phyloP scores from a whole-genome alignment of 2,888 invertebrate species.

The Germaria angustata region DNA sequence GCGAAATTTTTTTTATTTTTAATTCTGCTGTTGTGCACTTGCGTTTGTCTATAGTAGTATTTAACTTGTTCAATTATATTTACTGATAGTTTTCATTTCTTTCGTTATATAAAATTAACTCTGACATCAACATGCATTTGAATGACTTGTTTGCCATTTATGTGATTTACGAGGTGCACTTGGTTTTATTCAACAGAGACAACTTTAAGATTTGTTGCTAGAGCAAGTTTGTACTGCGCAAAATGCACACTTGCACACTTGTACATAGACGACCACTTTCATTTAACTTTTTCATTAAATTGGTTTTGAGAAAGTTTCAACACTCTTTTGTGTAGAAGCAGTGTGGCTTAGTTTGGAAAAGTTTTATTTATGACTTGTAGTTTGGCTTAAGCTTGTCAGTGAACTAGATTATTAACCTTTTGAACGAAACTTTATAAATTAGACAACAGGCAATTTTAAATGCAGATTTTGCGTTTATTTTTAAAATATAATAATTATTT shows the following conservation, averaged over 20 bases:
- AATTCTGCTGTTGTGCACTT: not conserved
- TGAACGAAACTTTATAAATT: not conserved
- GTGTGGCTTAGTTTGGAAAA: constrained; percentile 17
- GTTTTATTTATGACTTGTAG: constrained; percentile 17
- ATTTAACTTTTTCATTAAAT: constrained; percentile 36
- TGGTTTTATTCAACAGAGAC: constrained; percentile 26
- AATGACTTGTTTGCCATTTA: constrained; percentile 57
- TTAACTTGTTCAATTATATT: constrained; percentile 41
- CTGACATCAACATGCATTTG: constrained; percentile 60
- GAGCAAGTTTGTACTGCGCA: not conserved
- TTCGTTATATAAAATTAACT: constrained; percentile 48
- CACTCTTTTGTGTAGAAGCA: not conserved
- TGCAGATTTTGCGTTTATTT: not conserved
- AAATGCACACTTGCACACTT: not conserved
- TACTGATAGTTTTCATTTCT: constrained; percentile 40
- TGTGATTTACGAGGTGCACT: constrained; percentile 49
- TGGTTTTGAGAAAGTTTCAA: constrained; percentile 42
- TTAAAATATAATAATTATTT: constrained; percentile 6
- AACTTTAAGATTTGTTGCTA: constrained; percentile 7
- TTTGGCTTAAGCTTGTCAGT: constrained; percentile 16
- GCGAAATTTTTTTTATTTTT: constrained; percentile 50
- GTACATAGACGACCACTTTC: constrained; percentile 34
- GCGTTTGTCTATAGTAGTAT: not conserved
- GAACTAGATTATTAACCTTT: constrained; percentile 55
- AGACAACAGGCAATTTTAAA: not conserved